Base-by-base conservation (phyloP, 2,797 vertebrate genomes). In the Sardinella longiceps region DNA sequence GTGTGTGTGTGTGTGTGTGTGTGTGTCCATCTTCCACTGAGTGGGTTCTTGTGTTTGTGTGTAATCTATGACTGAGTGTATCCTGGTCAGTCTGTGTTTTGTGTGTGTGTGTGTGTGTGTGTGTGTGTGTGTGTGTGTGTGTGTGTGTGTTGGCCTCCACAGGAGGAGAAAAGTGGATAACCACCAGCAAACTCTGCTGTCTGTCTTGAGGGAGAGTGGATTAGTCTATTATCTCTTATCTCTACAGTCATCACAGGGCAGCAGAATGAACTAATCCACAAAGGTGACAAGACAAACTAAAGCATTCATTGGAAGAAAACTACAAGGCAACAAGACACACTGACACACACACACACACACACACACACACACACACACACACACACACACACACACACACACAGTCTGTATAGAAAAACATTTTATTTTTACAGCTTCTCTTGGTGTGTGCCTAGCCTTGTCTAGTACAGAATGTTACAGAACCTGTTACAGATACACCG, bases 1-100 rank as follows among this genome's bases (percentile, higher is more conserved):
- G 91, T 90, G 95, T 93, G 92, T 94, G 92, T 92, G 92, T 90
- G 91, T 90, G 92, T 92, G 94, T 93, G 89, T 87, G 92, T 94
- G 93, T 93, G 94, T 82, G 81, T 77, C 66, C 87, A 60, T 81
- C 85, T 82, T 48, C 81, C 84, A 80, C 83, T 80, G 83, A 81
- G 70, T 74, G 60, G 70, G 63, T 70, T n/a, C 30, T 28, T 70
- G 63, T 70, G 63, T 28, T 5, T 63, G 28, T 70, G 66, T 39
- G 60, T 66, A 28, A 33, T 39, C 11, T 39, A 33, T 20, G 33
- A 37, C 30, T 7, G 15, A 39, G 66, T 7, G 66, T 10, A 74
- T 74, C 66, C 14, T 6, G 14, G 66, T 37, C 4, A 39, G 66
- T 74, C 5, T 14, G 30, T n/a, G n/a, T n/a, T n/a, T n/a, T n/a